Evolutionary conservation across 2,888 invertebrate genomes (phyloP).

Genomic region (Itoplectis maculator): DNA sequence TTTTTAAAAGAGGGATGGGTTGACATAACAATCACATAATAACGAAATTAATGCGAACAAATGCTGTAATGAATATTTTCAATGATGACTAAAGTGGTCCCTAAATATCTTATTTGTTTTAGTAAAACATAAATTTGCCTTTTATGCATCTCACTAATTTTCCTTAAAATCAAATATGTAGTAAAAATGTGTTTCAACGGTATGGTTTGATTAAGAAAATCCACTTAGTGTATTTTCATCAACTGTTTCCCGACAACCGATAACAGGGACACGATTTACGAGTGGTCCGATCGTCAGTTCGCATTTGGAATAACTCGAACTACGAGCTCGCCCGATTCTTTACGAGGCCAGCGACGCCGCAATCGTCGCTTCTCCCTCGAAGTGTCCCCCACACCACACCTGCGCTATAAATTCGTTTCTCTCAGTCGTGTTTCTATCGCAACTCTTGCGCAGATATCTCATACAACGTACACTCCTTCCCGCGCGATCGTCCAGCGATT

Average conservation of each 20-base stretch:
- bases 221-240: no score
- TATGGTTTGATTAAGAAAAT: no score
- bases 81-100: no score
- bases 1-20: no score
- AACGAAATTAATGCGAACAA: no score
- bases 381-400: constrained; percentile 47
- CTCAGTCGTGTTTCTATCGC: constrained; percentile 59
- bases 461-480: constrained; percentile 19
- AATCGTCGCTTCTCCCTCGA: constrained; percentile 42
- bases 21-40: no score
- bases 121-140: no score
- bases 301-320: background rate
- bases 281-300: background rate
- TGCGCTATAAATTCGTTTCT: constrained; percentile 63
- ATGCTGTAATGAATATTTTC: no score
- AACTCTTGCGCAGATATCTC: constrained; percentile 49
- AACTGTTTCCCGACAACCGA: background rate
- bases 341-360: constrained; percentile 25
- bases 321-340: constrained; percentile 9
- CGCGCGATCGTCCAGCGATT: constrained; percentile 60
- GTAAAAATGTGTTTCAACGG: no score
- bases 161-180: background rate
- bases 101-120: no score
- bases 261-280: background rate
- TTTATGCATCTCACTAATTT: background rate